These are phyloP conservation scores for Sebastes umbrosus DNA, from an alignment of 2,797 vertebrate genomes.

Conservation along the genomic window DNA sequence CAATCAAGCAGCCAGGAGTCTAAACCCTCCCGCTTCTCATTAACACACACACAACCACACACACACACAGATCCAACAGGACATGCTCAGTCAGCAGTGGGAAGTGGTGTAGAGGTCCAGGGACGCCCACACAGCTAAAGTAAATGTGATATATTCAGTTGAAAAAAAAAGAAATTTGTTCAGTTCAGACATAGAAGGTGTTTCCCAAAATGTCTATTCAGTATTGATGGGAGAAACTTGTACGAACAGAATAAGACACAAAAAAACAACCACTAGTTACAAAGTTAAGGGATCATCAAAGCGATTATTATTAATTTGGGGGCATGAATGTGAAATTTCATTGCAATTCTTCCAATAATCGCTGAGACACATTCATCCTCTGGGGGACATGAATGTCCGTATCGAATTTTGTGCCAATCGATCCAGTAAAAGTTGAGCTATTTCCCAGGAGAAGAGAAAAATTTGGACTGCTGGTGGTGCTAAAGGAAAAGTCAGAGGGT, in stretches of 20 bases:
- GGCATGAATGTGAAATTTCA: too few relatives aligned
- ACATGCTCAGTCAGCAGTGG: conserved; percentile 62
- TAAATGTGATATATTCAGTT: not conserved
- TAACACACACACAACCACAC: not conserved
- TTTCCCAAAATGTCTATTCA: not conserved
- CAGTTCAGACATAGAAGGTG: not conserved
- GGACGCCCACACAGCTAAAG: conserved; percentile 8
- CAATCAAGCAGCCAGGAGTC: conserved; percentile 14
- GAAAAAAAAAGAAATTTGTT: not conserved
- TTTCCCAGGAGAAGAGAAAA: not conserved
- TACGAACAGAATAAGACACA: not conserved
- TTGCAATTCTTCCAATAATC: too few relatives aligned
- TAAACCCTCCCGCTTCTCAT: conserved; percentile 46
- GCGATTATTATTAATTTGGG: too few relatives aligned
- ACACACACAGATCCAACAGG: conserved; percentile 52
- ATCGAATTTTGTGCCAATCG: too few relatives aligned
- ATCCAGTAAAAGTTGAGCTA: not conserved
- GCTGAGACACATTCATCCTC: too few relatives aligned
- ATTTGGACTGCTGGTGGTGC: not conserved
- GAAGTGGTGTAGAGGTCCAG: conserved; percentile 25
- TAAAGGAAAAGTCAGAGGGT: too few relatives aligned
- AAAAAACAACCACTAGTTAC: not conserved
- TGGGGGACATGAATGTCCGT: too few relatives aligned
- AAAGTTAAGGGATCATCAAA: too few relatives aligned
- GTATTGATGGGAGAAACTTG: not conserved